Evolutionary conservation across 1,140 invertebrate species (phyloP).

Genomic region (Temnothorax nylanderi): DNA sequence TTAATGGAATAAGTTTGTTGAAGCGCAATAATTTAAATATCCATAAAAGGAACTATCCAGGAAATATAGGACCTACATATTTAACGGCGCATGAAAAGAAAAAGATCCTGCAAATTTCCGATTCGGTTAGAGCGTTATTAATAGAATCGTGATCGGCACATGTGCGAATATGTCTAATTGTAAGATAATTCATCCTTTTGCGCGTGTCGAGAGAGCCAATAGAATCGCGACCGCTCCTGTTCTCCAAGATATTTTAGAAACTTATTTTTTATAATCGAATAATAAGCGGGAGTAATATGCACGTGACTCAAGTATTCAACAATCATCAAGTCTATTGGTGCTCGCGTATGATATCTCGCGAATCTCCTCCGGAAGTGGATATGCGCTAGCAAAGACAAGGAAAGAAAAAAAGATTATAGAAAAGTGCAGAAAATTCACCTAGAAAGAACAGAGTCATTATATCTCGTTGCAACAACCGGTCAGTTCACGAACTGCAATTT

Average conservation of each 20-base stretch:
- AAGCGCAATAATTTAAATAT: background rate
- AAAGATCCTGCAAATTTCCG: background rate
- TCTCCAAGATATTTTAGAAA: conserved; percentile 26
- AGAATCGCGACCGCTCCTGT: background rate
- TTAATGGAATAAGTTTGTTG: background rate
- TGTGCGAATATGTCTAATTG: background rate
- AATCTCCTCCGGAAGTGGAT: background rate
- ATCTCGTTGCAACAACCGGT: background rate
- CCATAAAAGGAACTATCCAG: background rate
- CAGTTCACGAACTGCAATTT: background rate
- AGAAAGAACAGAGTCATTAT: background rate
- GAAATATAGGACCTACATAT: background rate
- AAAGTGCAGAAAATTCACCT: background rate
- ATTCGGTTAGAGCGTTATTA: background rate
- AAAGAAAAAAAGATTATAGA: background rate
- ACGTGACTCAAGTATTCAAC: background rate
- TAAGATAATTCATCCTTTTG: background rate
- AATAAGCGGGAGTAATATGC: conserved; percentile 17
- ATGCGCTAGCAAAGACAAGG: background rate
- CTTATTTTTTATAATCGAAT: conserved; percentile 13
- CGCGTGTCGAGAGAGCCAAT: background rate
- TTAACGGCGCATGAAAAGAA: background rate
- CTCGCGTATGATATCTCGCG: background rate
- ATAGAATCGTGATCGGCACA: background rate
- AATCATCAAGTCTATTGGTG: background rate